Evolutionary conservation across 2,888 invertebrate species (phyloP).

Genomic region (Lepidonotus clava): DNA sequence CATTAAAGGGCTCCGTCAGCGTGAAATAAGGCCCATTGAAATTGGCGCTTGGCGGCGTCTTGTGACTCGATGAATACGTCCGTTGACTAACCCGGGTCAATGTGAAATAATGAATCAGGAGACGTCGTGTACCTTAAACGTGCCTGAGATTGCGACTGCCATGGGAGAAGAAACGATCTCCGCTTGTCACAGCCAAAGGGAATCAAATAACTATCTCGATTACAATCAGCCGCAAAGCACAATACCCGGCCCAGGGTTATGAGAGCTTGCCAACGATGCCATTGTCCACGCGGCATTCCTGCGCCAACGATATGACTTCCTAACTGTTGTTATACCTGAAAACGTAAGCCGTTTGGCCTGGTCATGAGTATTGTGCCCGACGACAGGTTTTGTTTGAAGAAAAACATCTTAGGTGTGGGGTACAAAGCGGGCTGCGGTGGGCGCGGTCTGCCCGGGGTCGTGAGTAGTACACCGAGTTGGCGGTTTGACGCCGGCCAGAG

Average conservation of each 20-base stretch:
- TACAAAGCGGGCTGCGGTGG: background rate
- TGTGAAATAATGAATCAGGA: too few species aligned
- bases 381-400: slow-evolving; percentile 24
- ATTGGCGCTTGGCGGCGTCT: too few species aligned
- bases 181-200: too few species aligned
- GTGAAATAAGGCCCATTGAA: background rate
- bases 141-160: too few species aligned
- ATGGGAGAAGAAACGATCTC: too few species aligned
- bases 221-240: background rate
- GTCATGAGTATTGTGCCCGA: background rate
- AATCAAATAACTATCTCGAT: too few species aligned
- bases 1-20: slow-evolving; percentile 4
- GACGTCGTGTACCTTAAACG: too few species aligned
- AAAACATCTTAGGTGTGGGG: background rate
- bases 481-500: background rate
- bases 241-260: background rate
- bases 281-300: background rate
- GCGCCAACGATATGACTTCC: background rate
- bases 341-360: slow-evolving; percentile 24
- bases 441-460: background rate
- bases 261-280: background rate
- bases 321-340: background rate
- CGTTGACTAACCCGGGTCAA: too few species aligned
- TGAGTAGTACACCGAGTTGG: background rate
- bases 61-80: too few species aligned